These are phyloP conservation scores for Oscheius myriophilus DNA, from an alignment of 2,888 invertebrate species.

Conservation along the genomic window DNA sequence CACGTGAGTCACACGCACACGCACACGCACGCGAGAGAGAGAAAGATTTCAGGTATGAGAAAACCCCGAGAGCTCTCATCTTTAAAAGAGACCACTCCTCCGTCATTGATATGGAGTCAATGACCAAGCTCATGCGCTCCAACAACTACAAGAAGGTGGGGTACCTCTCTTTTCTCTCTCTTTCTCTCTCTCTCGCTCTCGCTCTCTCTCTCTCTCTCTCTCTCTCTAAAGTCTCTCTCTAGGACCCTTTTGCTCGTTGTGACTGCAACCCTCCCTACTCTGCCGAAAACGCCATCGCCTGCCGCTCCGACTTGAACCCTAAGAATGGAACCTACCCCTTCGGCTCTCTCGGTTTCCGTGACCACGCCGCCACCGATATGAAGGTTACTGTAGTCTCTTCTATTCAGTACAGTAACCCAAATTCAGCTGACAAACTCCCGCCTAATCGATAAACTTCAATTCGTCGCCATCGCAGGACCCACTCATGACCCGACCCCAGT, in stretches of 20 bases:
- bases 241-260: constrained; percentile 79
- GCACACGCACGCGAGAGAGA: not conserved
- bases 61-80: constrained; percentile 70
- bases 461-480: constrained; percentile 76
- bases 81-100: constrained; percentile 75
- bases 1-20: constrained; percentile 71
- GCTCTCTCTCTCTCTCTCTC: no score
- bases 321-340: constrained; percentile 80
- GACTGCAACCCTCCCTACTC: constrained; percentile 80
- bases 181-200: constrained; percentile 39
- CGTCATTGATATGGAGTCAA: constrained; percentile 76
- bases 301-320: constrained; percentile 80
- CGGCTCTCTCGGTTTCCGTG: constrained; percentile 77
- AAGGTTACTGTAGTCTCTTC: constrained; percentile 73
- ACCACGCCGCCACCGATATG: constrained; percentile 80
- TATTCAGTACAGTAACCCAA: not conserved
- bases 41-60: constrained; percentile 43
- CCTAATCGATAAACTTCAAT: constrained; percentile 72
- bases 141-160: constrained; percentile 58
- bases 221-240: constrained; percentile 79
- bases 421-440: constrained; percentile 61
- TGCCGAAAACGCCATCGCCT: constrained; percentile 80
- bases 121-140: constrained; percentile 76
- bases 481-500: constrained; percentile 78
- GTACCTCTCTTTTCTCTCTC: constrained; percentile 79